Evolutionary conservation across 2,113 vertebrate species (phyloP).

Genomic region (Marmota flaviventris): DNA sequence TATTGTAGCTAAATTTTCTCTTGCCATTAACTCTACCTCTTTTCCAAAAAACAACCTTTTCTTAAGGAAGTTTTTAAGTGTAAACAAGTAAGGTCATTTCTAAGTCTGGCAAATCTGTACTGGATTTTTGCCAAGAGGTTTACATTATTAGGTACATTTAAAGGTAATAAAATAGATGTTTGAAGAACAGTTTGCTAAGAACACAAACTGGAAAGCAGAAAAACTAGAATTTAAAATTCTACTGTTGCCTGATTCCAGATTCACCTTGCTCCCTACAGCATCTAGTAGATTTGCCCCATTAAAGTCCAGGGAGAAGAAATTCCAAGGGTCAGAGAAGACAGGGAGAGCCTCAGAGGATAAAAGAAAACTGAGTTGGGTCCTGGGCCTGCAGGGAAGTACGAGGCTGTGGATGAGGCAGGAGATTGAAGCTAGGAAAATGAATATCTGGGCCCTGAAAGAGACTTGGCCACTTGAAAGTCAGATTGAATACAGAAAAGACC

Average conservation of each 20-base stretch:
- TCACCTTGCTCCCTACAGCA: neutral
- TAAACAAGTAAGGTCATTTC: slow-evolving; percentile 7
- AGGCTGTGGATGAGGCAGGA: neutral
- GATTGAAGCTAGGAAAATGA: neutral
- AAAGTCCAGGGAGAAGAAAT: neutral
- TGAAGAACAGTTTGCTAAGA: neutral
- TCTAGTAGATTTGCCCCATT: neutral
- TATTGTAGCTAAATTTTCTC: neutral
- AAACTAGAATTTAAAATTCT: neutral
- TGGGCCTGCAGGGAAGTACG: neutral
- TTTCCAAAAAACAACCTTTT: neutral
- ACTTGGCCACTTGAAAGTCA: neutral
- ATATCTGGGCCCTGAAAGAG: too few species aligned
- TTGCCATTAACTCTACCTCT: neutral
- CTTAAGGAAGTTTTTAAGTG: slow-evolving; percentile 11
- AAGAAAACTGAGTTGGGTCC: neutral
- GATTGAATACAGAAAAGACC: neutral
- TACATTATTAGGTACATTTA: rapidly evolving
- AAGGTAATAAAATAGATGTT: neutral
- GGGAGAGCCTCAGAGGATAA: neutral
- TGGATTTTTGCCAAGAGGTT: neutral
- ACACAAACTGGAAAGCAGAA: neutral
- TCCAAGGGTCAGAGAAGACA: neutral
- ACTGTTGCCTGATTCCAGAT: neutral
- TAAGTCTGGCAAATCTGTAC: neutral